Evolutionary conservation across 2,113 vertebrate species (phyloP), one percentile per base, ranked within the genome.

Genomic region (Tyrannus savana): DNA sequence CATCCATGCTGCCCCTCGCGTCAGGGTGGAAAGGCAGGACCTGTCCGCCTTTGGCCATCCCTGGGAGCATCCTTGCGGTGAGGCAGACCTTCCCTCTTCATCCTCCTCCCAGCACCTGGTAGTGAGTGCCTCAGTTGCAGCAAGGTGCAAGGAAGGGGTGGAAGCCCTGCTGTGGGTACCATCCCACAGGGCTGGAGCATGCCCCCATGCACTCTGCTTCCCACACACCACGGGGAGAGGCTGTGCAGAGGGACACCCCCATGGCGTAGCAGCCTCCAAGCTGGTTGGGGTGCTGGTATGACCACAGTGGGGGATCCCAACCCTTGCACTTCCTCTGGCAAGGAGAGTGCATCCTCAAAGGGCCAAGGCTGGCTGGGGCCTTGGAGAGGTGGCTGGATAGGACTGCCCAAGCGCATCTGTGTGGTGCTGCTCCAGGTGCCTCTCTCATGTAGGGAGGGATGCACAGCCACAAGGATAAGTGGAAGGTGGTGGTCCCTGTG

Each of bases 211-310:
- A 8, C 0, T 0, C 53, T 74, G 58, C 52, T 23, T 71, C 19
- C 56, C 12, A 27, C 59, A 9, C 21, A 19, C 28, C 28, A 13
- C 28, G 19, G 55, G 14, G 18, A 39, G 58, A n/a, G 56, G 8
- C 46, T 0, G 0, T 37, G 33, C 1, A 1, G 25, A 18, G 27
- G 71, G 17, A 59, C 49, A 41, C 3, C 7, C 49, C 49, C 2
- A 0, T 28, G 89, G 31, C 64, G 75, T 31, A 82, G 33, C 53
- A 71, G 39, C 27, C 30, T 60, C 63, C 2, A 1, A 66, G 52
- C 21, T 58, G 25, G 1, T 39, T n/a, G 19, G 46, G 41, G 19
- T 89, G 75, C 74, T 76, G 49, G 16, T 44, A 13, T n/a, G 39
- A 35, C 30, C 5, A 3, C 10, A 3, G 23, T 37, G 50, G 50